Conservation (phyloP, 2,797 vertebrate species). For the Acanthurus leucopareius region DNA sequence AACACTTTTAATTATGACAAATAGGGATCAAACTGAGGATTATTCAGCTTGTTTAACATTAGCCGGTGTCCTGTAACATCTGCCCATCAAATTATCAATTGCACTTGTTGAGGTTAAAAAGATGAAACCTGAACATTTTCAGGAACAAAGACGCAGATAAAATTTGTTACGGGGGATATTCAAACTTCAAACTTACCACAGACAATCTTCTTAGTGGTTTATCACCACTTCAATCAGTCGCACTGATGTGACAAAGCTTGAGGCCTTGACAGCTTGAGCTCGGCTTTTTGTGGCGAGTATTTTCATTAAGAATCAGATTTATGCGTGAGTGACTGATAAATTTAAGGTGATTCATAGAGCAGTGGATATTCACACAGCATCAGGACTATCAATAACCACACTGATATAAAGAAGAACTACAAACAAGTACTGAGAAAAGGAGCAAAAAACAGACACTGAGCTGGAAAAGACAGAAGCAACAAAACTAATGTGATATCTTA, state of each 20-base stretch:
- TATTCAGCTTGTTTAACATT: slow-evolving; percentile 17
- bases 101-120: slow-evolving; percentile 11
- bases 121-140: slow-evolving; percentile 14
- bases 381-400: too few species aligned
- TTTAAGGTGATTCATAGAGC: neutral
- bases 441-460: too few species aligned
- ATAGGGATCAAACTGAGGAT: slow-evolving; percentile 2
- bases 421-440: too few species aligned
- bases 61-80: neutral
- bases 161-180: neutral
- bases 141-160: slow-evolving; percentile 13
- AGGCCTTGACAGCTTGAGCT: neutral
- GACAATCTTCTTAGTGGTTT: neutral
- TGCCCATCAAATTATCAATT: slow-evolving; percentile 7
- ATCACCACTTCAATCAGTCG: neutral
- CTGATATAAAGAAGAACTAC: too few species aligned
- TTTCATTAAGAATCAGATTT: neutral
- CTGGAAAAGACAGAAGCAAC: too few species aligned
- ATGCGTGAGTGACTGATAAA: too few species aligned
- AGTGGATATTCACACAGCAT: neutral
- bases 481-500: too few species aligned
- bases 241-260: neutral
- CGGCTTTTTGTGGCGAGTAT: neutral
- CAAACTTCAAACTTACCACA: neutral
- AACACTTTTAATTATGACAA: neutral